These are phyloP conservation scores for Coptodon bakossiorum DNA, from an alignment of 2,113 vertebrate genomes.

Conservation along the genomic window DNA sequence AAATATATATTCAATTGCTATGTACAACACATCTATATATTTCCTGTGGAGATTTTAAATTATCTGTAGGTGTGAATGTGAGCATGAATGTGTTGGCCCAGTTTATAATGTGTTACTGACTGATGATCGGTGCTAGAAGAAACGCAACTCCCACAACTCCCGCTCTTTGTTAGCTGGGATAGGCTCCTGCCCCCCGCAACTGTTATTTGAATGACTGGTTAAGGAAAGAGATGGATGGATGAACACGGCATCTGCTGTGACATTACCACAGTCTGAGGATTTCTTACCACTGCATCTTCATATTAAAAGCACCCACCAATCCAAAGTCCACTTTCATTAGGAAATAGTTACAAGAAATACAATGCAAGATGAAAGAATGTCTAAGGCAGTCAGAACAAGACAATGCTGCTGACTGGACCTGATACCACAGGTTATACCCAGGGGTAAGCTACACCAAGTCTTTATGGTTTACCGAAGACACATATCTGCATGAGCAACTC, in stretches of 20 bases:
- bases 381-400: background rate
- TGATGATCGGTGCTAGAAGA: background rate
- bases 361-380: accelerated
- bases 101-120: background rate
- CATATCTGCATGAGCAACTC: background rate
- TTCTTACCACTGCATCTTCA: background rate
- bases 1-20: background rate
- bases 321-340: background rate
- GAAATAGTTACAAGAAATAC: background rate
- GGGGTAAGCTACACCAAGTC: background rate
- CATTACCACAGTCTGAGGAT: background rate
- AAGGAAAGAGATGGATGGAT: background rate
- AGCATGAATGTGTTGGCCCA: background rate
- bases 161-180: background rate
- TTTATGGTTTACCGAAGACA: background rate
- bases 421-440: background rate
- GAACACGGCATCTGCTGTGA: background rate
- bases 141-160: accelerated
- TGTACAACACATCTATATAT: background rate
- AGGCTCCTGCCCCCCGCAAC: background rate
- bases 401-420: background rate
- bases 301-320: background rate
- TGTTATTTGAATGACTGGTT: background rate
- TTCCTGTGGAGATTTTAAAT: background rate
- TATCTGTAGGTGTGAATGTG: background rate